A percentile compares a stretch with the other conserved stretches of the same genome.
Evolutionary conservation across 2,797 vertebrate genomes (phyloP).

Genomic region (Hydrocynus forskahlii): DNA sequence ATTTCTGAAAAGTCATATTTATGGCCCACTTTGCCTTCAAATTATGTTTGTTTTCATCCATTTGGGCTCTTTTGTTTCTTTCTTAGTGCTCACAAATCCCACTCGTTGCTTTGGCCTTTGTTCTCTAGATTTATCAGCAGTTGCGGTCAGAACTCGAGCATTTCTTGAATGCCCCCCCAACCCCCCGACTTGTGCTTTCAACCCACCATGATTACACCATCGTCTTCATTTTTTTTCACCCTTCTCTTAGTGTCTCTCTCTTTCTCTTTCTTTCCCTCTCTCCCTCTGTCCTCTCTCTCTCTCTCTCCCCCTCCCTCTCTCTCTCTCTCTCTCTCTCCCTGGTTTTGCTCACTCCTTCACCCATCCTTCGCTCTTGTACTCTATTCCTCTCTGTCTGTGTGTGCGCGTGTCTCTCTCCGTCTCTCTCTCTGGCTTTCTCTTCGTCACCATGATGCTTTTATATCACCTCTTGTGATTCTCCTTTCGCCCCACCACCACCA

Average conservation of each 20-base stretch:
- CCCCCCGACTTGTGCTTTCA: too few species aligned
- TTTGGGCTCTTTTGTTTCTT: constrained; percentile 27
- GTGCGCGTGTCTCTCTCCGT: constrained; percentile 59
- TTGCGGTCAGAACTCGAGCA: constrained; percentile 40
- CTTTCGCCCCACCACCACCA: constrained; percentile 35
- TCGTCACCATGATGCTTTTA: constrained; percentile 54
- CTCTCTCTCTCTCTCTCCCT: neutral
- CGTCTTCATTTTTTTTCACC: too few species aligned
- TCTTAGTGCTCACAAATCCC: constrained; percentile 25
- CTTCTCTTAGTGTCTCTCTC: too few species aligned
- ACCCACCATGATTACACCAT: too few species aligned
- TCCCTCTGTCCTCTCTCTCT: neutral
- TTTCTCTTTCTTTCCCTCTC: too few species aligned
- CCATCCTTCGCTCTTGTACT: constrained; percentile 56
- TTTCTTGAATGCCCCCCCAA: neutral
- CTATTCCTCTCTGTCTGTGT: constrained; percentile 19
- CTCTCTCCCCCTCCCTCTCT: constrained; percentile 24
- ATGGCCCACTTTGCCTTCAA: neutral
- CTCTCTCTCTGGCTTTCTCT: constrained; percentile 43
- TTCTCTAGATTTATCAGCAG: constrained; percentile 55
- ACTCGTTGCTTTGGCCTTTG: constrained; percentile 27
- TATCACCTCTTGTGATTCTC: constrained; percentile 75
- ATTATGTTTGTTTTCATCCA: constrained; percentile 30
- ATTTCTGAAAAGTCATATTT: neutral
- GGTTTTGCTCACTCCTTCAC: constrained; percentile 3